A percentile compares a stretch with the other conserved stretches of the same genome.
Evolutionary conservation across 2,113 vertebrate species (phyloP).

Genomic region (Brachyistius frenatus): DNA sequence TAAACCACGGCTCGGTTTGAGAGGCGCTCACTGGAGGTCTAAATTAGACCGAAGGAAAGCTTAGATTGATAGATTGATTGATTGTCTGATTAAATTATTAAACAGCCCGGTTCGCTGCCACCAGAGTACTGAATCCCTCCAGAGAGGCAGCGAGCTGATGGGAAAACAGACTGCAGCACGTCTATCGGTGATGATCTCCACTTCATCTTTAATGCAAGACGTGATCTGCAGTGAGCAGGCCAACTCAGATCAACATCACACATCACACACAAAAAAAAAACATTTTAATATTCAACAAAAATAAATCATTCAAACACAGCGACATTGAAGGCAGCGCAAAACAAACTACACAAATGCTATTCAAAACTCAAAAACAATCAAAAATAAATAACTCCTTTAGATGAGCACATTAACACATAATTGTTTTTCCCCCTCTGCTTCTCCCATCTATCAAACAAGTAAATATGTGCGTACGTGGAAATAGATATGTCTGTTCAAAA

Average conservation of each 20-base stretch:
- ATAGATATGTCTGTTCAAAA: no score
- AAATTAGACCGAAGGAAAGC: neutral
- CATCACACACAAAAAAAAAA: neutral
- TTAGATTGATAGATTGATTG: conserved; percentile 21
- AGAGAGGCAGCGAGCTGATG: neutral
- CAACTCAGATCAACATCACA: neutral
- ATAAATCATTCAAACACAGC: no score
- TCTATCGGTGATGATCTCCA: neutral
- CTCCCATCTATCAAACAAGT: no score
- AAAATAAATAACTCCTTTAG: no score
- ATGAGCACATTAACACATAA: no score
- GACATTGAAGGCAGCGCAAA: no score
- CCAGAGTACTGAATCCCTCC: neutral
- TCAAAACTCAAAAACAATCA: no score
- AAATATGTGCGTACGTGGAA: no score
- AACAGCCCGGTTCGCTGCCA: neutral
- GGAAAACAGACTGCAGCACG: neutral
- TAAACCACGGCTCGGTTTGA: conserved; percentile 1
- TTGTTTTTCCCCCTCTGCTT: no score
- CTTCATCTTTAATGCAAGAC: neutral
- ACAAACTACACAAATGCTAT: no score
- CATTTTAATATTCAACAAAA: no score
- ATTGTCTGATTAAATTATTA: conserved; percentile 15
- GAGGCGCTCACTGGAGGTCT: neutral
- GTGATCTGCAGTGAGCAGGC: neutral